A percentile compares a stretch with the other conserved stretches of the same genome.
Conservation (phyloP, 2,113 vertebrate genomes). For the Noturus placidus region DNA sequence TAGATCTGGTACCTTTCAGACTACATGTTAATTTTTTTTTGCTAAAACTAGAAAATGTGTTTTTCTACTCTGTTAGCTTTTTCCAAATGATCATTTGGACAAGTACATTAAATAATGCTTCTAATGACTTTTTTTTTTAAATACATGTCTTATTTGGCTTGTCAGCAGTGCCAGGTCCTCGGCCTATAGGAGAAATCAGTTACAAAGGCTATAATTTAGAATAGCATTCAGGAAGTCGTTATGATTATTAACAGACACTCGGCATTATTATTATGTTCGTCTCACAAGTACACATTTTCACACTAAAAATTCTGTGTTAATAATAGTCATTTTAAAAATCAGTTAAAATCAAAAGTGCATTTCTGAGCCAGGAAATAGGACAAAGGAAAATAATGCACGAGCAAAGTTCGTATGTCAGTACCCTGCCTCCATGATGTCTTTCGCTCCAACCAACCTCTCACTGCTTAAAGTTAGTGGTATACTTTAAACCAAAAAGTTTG, state of each 20-base stretch:
- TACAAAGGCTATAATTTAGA: not conserved
- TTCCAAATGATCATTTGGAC: not conserved
- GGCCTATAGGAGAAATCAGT: not conserved
- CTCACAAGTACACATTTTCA: not conserved
- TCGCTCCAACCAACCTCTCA: not conserved
- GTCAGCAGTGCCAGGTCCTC: not conserved
- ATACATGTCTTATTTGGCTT: not conserved
- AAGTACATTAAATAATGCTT: not conserved
- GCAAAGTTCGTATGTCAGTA: not conserved
- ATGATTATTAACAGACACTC: not conserved
- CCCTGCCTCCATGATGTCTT: not conserved
- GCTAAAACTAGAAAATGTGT: not conserved
- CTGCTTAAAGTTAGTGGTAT: not conserved
- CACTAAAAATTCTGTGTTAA: not conserved
- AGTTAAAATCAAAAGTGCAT: not conserved
- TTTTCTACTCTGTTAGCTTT: not conserved
- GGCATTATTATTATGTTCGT: not conserved
- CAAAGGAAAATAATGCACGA: not conserved
- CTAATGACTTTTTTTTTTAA: not conserved
- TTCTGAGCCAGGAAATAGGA: not conserved
- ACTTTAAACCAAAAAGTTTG: not conserved
- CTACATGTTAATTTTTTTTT: no score
- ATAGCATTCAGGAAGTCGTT: not conserved
- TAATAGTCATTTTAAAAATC: not conserved
- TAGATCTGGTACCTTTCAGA: not conserved